Conservation (phyloP, 2,797 vertebrate species). For the Sciaenops ocellatus region DNA sequence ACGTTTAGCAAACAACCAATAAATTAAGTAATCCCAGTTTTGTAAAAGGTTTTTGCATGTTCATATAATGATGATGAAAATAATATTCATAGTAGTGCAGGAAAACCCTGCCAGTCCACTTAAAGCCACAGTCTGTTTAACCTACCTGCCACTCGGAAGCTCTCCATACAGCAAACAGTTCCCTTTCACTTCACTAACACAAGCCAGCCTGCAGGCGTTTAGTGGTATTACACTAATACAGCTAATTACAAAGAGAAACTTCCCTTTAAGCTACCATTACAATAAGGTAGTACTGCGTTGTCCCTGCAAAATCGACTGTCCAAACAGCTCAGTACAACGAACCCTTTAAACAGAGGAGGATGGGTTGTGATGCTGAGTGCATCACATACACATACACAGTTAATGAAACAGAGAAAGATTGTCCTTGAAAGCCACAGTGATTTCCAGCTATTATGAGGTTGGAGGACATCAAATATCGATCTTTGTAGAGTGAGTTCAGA, state of each 20-base stretch:
- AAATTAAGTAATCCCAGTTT: background rate
- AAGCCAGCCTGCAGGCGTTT: background rate
- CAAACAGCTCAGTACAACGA: constrained; percentile 13
- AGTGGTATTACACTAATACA: constrained; percentile 18
- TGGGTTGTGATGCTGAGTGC: background rate
- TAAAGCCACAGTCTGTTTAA: constrained; percentile 6
- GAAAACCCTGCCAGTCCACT: background rate
- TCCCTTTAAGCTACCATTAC: constrained; percentile 63
- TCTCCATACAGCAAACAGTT: constrained; percentile 7
- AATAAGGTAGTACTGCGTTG: constrained; percentile 8
- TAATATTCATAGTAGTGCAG: background rate
- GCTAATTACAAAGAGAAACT: constrained; percentile 38
- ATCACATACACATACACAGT: constrained; percentile 3
- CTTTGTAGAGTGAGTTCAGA: background rate
- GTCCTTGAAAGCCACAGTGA: constrained; percentile 12
- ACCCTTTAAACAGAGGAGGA: constrained; percentile 53
- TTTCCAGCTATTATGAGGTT: background rate
- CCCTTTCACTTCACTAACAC: constrained; percentile 1
- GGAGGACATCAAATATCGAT: constrained; percentile 3
- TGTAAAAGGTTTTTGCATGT: background rate
- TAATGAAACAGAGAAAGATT: background rate
- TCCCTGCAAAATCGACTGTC: constrained; percentile 19
- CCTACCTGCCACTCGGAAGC: background rate
- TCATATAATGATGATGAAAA: background rate
- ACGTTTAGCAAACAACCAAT: background rate